A percentile compares a stretch with the other conserved stretches of the same genome.
Conservation (phyloP, 1,140 invertebrate genomes). For the Bathynomus jamesi region DNA sequence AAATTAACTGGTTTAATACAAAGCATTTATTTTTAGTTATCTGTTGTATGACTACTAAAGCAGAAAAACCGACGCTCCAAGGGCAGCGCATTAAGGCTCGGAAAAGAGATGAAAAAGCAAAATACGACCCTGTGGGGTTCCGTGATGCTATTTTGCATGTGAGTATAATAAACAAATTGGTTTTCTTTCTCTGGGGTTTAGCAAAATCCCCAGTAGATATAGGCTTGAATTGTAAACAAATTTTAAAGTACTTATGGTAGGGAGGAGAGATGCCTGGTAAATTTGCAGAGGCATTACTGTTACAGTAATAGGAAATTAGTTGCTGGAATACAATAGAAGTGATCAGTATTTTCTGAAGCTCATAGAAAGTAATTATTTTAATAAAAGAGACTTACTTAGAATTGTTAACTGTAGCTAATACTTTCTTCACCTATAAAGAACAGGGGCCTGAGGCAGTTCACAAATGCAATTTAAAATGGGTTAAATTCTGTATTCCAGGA, state of each 20-base stretch:
- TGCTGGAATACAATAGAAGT: too few relatives aligned
- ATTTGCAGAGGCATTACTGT: background rate
- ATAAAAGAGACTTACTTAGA: too few relatives aligned
- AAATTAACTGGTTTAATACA: too few relatives aligned
- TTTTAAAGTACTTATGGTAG: background rate
- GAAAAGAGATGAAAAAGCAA: slow-evolving; percentile 99
- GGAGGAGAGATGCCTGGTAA: background rate
- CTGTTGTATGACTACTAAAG: slow-evolving; percentile 99
- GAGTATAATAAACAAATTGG: background rate
- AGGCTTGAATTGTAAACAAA: background rate
- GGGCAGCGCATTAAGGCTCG: slow-evolving; percentile 99
- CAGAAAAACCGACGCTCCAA: slow-evolving; percentile 98
- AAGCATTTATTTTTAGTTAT: background rate
- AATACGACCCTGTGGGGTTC: slow-evolving; percentile 95
- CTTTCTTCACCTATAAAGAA: too few relatives aligned
- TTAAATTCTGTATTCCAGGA: too few relatives aligned
- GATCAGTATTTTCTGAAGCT: too few relatives aligned
- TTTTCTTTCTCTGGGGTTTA: background rate
- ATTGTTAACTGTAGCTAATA: too few relatives aligned
- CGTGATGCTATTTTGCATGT: slow-evolving; percentile 68
- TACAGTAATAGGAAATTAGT: too few relatives aligned
- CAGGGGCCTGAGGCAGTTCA: too few relatives aligned
- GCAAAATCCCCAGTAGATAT: background rate
- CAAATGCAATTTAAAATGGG: too few relatives aligned
- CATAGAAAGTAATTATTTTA: too few relatives aligned